Evolutionary conservation across 2,888 invertebrate genomes (phyloP).

Genomic region (Dioctria rufipes): DNA sequence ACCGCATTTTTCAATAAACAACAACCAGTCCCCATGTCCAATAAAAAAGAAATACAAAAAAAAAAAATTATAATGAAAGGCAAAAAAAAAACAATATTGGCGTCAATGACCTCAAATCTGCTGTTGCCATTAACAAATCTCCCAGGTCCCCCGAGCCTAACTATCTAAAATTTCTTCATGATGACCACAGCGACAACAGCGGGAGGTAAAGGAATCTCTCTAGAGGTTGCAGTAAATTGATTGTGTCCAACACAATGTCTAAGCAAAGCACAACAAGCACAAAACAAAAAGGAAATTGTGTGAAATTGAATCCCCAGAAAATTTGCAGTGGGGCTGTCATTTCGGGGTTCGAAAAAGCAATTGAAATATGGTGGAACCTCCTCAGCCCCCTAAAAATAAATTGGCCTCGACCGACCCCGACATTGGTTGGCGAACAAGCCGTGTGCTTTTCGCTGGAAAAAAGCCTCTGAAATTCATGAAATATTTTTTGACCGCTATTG

Average conservation of each 20-base stretch:
- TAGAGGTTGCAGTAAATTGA: not conserved
- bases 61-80: too few relatives aligned
- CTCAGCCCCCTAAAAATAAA: not conserved
- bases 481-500: not conserved
- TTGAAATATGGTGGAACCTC: not conserved
- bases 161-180: slow-evolving; percentile 19
- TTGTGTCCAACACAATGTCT: not conserved
- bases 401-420: not conserved
- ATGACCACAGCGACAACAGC: not conserved
- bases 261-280: too few relatives aligned
- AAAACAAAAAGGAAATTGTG: not conserved
- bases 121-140: slow-evolving; percentile 16
- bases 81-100: not conserved
- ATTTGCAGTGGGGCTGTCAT: not conserved
- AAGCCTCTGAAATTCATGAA: not conserved
- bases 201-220: not conserved
- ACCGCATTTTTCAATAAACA: slow-evolving; percentile 34
- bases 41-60: not conserved
- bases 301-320: not conserved
- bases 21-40: not conserved
- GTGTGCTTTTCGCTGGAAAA: not conserved
- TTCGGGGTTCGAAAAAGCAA: too few relatives aligned
- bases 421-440: not conserved
- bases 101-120: slow-evolving; percentile 22
- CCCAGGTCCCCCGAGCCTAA: not conserved